Base-by-base conservation (phyloP, 2,888 invertebrate species). In the Chrysolina americana region DNA sequence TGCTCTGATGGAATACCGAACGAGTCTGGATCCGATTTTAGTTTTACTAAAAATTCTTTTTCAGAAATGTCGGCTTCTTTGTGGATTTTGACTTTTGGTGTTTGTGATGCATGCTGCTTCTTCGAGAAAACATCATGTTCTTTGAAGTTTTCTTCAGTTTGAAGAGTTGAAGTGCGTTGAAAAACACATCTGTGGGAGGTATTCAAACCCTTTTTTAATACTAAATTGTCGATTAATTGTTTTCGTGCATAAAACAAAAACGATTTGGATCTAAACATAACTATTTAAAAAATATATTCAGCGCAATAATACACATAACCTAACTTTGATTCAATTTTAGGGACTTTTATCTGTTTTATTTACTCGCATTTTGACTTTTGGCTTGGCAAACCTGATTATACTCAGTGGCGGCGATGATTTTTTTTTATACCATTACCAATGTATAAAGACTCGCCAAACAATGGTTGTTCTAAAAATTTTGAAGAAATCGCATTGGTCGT, bases 21-120 rank as follows among this genome's bases (percentile, higher is more conserved):
- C 17, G 82, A 87, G 83, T 93, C 92, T 23, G 92, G 91, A 84
- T 93, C 91, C 79, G 85, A 81, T 82, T 86, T 86, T 23, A 86
- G 68, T 78, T 82, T 83, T 5, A 87, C 84, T 36, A 86, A 69
- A 81, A 85, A 86, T 76, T 86, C 83, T 62, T 83, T 70, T 76
- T 87, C 87, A 19, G 68, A 53, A 41, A 17, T 9, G 41, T 21
- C 21, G 0, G 21, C 19, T 15, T 41, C 48, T 68, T 53, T 41
- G 11, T 48, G 17, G 15, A 59, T 28, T 28, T 28, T 36, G 1
- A 59, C 23, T 59, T 59, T 59, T 28, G 8, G 36, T 59, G 28
- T 17, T 6, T 59, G 59, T 17, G 17, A 50, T 17, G 11, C 50
- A n/a, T 19, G 50, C 50, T 59, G 59, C 15, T 23, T 28, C 36